Percentiles rank a stretch among this genome's conserved stretches.
Conservation (phyloP, 2,888 invertebrate species). For the Gryllus longicercus region DNA sequence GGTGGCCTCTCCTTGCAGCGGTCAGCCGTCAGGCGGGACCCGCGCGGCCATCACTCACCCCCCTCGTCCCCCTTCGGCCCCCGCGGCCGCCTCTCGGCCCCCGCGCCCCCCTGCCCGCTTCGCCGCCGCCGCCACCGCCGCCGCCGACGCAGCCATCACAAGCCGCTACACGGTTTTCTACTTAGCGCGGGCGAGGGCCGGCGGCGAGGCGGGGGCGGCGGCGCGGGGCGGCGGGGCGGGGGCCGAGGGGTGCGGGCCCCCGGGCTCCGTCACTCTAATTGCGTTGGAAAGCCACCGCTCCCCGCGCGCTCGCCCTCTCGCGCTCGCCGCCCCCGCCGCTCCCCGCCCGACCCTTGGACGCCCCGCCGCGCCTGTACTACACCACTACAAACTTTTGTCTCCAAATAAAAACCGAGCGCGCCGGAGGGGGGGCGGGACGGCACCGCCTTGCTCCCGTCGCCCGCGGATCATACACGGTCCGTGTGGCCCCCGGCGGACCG, state of each 20-base stretch:
- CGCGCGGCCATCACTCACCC: background rate
- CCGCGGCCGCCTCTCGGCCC: constrained; percentile 50
- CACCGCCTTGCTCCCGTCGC: background rate
- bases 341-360: background rate
- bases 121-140: background rate
- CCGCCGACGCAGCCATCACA: constrained; percentile 30
- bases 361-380: constrained; percentile 20
- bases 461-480: constrained; percentile 7
- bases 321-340: constrained; percentile 25
- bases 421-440: constrained; percentile 23
- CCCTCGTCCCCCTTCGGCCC: background rate
- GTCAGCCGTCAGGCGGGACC: constrained; percentile 17
- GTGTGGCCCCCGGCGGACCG: background rate
- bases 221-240: constrained; percentile 25
- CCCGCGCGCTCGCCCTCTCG: constrained; percentile 22
- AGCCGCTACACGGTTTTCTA: constrained; percentile 52
- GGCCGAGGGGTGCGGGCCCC: constrained; percentile 18
- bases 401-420: constrained; percentile 30
- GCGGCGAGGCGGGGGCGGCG: constrained; percentile 28
- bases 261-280: constrained; percentile 44
- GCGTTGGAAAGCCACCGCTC: constrained; percentile 46
- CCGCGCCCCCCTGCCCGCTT: constrained; percentile 38
- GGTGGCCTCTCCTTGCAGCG: constrained; percentile 2
- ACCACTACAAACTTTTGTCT: constrained; percentile 32
- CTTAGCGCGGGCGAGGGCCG: constrained; percentile 46